A percentile compares a stretch with the other conserved stretches of the same genome.
Conservation (phyloP, 2,888 invertebrate species). For the Blomia tropicalis region DNA sequence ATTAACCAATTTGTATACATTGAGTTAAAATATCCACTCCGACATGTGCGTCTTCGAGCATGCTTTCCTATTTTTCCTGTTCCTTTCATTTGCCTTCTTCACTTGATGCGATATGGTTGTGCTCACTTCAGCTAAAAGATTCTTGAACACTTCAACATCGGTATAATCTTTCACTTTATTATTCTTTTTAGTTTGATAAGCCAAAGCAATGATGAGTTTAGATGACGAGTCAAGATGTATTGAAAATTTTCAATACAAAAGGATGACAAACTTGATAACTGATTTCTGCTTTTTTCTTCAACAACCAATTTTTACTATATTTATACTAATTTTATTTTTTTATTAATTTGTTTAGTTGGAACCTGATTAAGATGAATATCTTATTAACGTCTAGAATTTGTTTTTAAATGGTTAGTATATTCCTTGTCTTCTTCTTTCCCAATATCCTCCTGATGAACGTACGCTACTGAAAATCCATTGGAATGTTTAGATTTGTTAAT, state of each 20-base stretch:
- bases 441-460: constrained; percentile 9
- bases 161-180: not conserved
- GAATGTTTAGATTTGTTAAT: not conserved
- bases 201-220: constrained; percentile 1
- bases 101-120: not conserved
- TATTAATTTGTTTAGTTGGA: not conserved
- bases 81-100: not conserved
- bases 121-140: not conserved
- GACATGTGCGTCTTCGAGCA: no score
- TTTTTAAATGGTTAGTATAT: not conserved
- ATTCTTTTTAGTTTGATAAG: not conserved
- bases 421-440: not conserved
- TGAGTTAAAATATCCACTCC: no score
- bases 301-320: not conserved
- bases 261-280: not conserved
- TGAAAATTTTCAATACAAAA: not conserved
- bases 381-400: not conserved
- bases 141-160: not conserved
- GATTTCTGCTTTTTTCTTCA: not conserved
- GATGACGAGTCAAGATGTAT: constrained; percentile 9
- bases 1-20: no score
- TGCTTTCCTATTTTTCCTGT: no score
- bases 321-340: not conserved
- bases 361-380: not conserved
- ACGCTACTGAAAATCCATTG: constrained; percentile 12